A percentile compares a stretch with the other conserved stretches of the same genome.
Evolutionary conservation across 1,140 invertebrate species (phyloP).

Genomic region (Hermetia illucens): DNA sequence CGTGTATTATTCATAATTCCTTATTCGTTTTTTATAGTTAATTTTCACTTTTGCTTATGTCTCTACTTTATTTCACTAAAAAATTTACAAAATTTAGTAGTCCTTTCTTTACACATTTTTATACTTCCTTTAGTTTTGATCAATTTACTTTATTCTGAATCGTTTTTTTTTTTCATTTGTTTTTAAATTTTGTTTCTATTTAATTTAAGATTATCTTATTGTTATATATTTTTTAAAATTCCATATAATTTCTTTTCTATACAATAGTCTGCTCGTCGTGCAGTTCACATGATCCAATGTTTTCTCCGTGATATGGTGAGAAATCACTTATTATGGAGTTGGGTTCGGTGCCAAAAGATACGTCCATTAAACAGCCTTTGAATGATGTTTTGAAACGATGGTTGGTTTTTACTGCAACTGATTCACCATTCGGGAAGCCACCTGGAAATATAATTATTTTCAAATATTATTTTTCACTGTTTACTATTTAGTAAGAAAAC

Average conservation of each 20-base stretch:
- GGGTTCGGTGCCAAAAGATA: conserved; percentile 23
- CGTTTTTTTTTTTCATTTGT: conserved; percentile 1
- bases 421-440: conserved; percentile 31
- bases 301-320: conserved; percentile 36
- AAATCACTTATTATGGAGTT: conserved; percentile 32
- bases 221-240: conserved; percentile 9
- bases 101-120: background rate
- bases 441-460: conserved; percentile 23
- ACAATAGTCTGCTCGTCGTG: conserved; percentile 27
- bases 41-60: background rate
- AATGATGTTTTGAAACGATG: conserved; percentile 31
- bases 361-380: conserved; percentile 33
- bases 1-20: no score
- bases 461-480: no score
- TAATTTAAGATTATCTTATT: conserved; percentile 6
- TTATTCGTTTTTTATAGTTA: background rate
- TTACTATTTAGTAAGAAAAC: no score
- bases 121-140: background rate
- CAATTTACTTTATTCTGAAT: no score
- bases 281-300: conserved; percentile 37
- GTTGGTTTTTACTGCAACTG: conserved; percentile 24
- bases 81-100: conserved; percentile 4
- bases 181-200: background rate
- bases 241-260: background rate
- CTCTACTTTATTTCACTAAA: conserved; percentile 4